Evolutionary conservation across 2,888 invertebrate genomes (phyloP).

Genomic region (Mantis religiosa): DNA sequence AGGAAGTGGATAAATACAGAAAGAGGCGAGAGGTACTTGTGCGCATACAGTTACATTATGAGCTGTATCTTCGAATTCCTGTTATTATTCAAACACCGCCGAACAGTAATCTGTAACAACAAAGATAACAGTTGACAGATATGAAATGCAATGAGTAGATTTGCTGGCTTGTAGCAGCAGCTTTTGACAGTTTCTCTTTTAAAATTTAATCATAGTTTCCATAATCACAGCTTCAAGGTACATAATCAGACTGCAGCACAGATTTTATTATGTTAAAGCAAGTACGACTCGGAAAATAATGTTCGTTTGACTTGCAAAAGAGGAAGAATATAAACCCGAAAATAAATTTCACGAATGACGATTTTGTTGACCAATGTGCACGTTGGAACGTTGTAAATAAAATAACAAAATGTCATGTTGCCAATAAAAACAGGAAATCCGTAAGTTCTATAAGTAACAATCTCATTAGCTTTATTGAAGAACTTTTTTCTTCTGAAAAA

Average conservation of each 20-base stretch:
- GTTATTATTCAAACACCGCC: neutral
- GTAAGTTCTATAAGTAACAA: no score
- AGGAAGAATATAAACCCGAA: no score
- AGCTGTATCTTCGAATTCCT: slow-evolving; percentile 3
- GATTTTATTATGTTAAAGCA: neutral
- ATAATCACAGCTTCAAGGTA: neutral
- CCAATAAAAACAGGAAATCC: no score
- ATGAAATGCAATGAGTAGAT: slow-evolving; percentile 3
- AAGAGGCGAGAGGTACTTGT: neutral
- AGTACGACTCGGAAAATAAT: no score
- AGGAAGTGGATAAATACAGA: neutral
- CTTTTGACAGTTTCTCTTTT: neutral
- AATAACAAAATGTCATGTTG: no score
- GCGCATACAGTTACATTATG: neutral
- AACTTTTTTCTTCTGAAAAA: no score
- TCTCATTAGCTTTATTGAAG: no score
- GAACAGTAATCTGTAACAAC: slow-evolving; percentile 6
- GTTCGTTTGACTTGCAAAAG: no score
- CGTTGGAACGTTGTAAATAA: no score
- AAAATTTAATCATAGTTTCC: no score
- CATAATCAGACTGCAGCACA: neutral
- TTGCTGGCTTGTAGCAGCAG: neutral
- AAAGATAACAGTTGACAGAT: slow-evolving; percentile 6
- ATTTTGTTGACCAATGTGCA: no score
- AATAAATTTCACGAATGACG: no score